Evolutionary conservation across 2,113 vertebrate species (phyloP).

Genomic region (Columbina picui): DNA sequence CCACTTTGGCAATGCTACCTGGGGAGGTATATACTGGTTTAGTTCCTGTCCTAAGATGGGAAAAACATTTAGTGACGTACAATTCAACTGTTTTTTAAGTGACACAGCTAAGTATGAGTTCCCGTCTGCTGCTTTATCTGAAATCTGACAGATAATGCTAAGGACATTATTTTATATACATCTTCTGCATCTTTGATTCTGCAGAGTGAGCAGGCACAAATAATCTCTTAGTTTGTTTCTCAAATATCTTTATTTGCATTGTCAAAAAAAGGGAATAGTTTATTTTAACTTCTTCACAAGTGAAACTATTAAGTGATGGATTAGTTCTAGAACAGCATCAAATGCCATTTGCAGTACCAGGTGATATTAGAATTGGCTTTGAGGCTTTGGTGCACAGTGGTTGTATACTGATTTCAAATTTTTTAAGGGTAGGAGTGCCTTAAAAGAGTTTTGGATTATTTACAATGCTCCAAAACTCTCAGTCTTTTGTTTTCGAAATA

Average conservation of each 20-base stretch:
- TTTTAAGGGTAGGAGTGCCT: not conserved
- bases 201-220: not conserved
- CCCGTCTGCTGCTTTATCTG: not conserved
- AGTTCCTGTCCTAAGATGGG: not conserved
- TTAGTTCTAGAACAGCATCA: not conserved
- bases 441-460: not conserved
- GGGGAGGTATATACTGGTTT: conserved; percentile 85
- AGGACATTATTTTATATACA: not conserved
- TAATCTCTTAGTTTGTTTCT: not conserved
- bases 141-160: not conserved
- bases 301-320: not conserved
- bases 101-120: not conserved
- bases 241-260: not conserved
- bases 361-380: not conserved
- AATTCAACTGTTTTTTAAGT: not conserved
- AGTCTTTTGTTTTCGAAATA: not conserved
- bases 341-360: not conserved
- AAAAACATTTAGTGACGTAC: not conserved
- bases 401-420: not conserved
- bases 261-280: not conserved
- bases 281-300: not conserved
- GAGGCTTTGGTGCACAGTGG: not conserved
- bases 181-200: not conserved
- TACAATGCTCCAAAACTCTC: not conserved
- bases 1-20: conserved; percentile 99